Conservation (phyloP, 2,113 vertebrate species). For the Tinamus guttatus region DNA sequence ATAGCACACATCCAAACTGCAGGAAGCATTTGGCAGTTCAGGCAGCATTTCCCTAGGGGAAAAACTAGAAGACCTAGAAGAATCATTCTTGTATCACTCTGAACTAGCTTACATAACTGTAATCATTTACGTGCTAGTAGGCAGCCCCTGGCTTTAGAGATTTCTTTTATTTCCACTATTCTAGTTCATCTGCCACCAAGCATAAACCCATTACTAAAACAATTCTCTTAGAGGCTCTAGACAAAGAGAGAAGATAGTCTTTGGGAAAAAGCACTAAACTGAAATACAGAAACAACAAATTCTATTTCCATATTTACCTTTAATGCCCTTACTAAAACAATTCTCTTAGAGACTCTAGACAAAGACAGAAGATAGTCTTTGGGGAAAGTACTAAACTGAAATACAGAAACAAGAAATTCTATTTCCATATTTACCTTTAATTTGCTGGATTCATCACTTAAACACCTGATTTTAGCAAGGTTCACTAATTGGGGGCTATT, state of each 20-base stretch:
- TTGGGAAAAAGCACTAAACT: neutral
- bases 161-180: neutral
- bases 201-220: neutral
- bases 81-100: neutral
- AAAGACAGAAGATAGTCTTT: neutral
- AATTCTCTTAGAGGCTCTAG: neutral
- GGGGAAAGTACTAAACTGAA: neutral
- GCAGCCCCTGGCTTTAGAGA: constrained; percentile 12
- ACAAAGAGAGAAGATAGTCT: neutral
- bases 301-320: neutral
- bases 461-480: neutral
- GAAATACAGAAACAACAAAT: neutral
- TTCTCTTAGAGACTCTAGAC: neutral
- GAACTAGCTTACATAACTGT: constrained; percentile 19
- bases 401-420: neutral
- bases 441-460: rapidly evolving
- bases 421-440: neutral
- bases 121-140: neutral
- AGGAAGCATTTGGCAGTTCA: neutral
- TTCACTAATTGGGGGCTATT: neutral
- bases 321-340: neutral
- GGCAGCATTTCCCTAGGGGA: neutral
- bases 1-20: neutral
- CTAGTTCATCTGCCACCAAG: neutral
- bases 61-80: neutral